Evolutionary conservation across 2,888 invertebrate species (phyloP).

Genomic region (Sphecodes monilicornis): DNA sequence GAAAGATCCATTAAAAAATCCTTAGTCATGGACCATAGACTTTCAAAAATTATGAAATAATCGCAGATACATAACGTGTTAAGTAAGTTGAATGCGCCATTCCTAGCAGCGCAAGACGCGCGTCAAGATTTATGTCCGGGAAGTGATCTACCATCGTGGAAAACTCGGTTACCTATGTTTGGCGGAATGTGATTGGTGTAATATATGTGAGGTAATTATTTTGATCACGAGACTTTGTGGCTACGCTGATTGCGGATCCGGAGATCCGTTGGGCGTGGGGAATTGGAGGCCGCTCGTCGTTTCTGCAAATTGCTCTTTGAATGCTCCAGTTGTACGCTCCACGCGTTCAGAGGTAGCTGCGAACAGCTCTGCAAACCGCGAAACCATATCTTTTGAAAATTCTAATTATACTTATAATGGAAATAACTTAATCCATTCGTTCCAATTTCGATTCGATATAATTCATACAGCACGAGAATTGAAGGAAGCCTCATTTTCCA

Average conservation of each 20-base stretch:
- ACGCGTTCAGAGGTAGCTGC: slow-evolving; percentile 15
- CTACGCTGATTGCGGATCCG: slow-evolving; percentile 27
- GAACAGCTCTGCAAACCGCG: slow-evolving; percentile 23
- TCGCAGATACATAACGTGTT: no score
- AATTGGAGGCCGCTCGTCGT: slow-evolving; percentile 62
- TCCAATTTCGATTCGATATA: neutral
- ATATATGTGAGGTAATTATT: slow-evolving; percentile 66
- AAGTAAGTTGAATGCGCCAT: neutral
- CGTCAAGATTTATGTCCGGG: neutral
- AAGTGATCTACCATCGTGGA: slow-evolving; percentile 34
- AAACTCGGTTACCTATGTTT: slow-evolving; percentile 48
- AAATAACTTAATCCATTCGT: slow-evolving; percentile 29
- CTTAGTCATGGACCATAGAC: no score
- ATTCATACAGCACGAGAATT: neutral
- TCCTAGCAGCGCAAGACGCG: neutral
- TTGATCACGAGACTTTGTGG: slow-evolving; percentile 44
- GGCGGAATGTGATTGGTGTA: slow-evolving; percentile 50
- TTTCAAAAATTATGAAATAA: no score
- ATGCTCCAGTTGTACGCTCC: slow-evolving; percentile 61
- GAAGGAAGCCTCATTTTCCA: neutral
- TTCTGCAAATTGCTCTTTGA: slow-evolving; percentile 65
- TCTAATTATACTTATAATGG: slow-evolving; percentile 36
- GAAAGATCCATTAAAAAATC: no score
- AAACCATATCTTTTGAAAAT: slow-evolving; percentile 20
- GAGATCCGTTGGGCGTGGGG: slow-evolving; percentile 56